These are phyloP conservation scores for Clostera curtula DNA, from an alignment of 2,888 invertebrate genomes.

Conservation along the genomic window DNA sequence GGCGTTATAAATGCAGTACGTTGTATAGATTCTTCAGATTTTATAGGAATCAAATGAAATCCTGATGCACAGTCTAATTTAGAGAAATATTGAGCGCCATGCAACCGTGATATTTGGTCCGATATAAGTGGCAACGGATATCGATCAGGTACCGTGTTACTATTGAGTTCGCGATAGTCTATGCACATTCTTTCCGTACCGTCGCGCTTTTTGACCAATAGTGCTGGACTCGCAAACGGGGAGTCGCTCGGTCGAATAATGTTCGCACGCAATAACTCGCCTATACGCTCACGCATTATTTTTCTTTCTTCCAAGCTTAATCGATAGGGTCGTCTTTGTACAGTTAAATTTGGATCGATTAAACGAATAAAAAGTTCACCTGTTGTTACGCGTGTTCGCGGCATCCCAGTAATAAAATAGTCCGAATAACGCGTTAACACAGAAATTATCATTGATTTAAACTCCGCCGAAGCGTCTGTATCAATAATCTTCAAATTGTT, in stretches of 20 bases:
- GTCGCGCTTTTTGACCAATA: conserved; percentile 3
- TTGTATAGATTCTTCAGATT: not conserved
- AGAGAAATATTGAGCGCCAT: not conserved
- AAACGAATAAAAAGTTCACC: conserved; percentile 1
- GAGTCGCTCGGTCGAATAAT: conserved; percentile 4
- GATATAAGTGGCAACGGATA: too few species aligned
- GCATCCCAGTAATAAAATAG: not conserved
- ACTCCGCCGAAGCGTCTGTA: not conserved
- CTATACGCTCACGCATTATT: not conserved
- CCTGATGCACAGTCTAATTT: conserved; percentile 2
- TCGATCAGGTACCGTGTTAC: too few species aligned
- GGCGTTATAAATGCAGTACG: conserved; percentile 3
- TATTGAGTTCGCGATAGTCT: conserved; percentile 2
- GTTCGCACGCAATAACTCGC: not conserved
- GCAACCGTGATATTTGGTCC: not conserved
- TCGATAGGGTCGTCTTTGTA: conserved; percentile 3
- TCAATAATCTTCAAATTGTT: conserved; percentile 1
- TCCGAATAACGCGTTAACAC: not conserved
- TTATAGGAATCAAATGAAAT: conserved; percentile 2
- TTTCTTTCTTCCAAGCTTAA: conserved; percentile 1
- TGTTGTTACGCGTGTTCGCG: not conserved
- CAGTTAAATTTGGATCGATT: conserved; percentile 1
- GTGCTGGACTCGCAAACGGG: conserved; percentile 2
- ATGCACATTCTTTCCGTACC: conserved; percentile 1
- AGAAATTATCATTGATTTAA: not conserved